phyloP scores from a whole-genome alignment of 1,140 invertebrate species.

The Stegodyphus dumicola region DNA sequence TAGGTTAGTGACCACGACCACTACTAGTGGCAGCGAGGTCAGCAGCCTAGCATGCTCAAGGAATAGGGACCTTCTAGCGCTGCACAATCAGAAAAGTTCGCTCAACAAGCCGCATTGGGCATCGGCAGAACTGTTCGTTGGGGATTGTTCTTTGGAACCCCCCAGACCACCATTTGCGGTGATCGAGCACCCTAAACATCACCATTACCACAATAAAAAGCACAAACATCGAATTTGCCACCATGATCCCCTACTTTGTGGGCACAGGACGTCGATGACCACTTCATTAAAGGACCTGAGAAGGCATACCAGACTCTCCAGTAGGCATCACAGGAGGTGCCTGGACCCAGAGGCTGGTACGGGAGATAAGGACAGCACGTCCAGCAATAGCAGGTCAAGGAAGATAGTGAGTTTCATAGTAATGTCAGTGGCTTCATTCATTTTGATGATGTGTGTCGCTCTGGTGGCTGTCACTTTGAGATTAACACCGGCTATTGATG shows the following conservation, averaged over 20 bases:
- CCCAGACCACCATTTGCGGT: not conserved
- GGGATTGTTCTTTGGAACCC: not conserved
- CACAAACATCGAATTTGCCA: conserved; percentile 51
- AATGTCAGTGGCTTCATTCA: conserved; percentile 75
- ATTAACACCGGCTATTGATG: conserved; percentile 91
- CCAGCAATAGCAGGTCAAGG: conserved; percentile 47
- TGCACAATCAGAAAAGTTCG: conserved; percentile 39
- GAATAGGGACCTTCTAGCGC: conserved; percentile 23
- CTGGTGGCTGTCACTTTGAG: conserved; percentile 86
- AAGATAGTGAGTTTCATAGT: conserved; percentile 54
- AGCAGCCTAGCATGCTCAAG: conserved; percentile 55
- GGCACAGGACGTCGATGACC: conserved; percentile 34
- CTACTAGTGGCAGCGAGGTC: conserved; percentile 37
- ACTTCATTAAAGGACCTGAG: conserved; percentile 41
- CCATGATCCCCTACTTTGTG: conserved; percentile 28
- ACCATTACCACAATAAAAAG: conserved; percentile 50
- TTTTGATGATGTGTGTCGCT: conserved; percentile 87
- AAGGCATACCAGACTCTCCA: not conserved
- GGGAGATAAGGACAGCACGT: conserved; percentile 19
- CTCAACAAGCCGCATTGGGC: conserved; percentile 35
- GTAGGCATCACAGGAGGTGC: conserved; percentile 14
- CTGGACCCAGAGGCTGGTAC: conserved; percentile 25
- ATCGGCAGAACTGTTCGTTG: conserved; percentile 28
- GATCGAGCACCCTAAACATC: conserved; percentile 5
- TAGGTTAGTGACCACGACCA: conserved; percentile 34